Evolutionary conservation across 1,140 invertebrate genomes (phyloP).

Genomic region (Zaprionus tsacasi): DNA sequence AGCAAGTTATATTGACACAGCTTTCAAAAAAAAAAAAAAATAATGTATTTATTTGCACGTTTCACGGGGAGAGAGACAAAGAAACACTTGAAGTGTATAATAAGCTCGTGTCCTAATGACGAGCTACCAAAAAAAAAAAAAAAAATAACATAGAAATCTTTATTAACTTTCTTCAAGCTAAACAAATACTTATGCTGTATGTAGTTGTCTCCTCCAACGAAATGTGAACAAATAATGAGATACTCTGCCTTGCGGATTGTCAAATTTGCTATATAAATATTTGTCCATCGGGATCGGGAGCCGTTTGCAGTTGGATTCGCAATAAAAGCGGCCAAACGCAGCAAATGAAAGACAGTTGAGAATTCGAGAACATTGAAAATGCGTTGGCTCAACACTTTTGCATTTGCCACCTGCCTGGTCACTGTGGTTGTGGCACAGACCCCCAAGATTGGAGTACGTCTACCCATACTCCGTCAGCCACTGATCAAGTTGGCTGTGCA

Average conservation of each 20-base stretch:
- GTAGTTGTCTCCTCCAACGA: neutral
- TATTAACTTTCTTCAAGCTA: constrained; percentile 40
- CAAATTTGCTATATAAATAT: constrained; percentile 35
- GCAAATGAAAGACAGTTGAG: constrained; percentile 31
- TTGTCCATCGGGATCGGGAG: neutral
- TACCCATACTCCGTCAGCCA: neutral
- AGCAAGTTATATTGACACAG: constrained; percentile 29
- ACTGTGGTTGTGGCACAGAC: constrained; percentile 10
- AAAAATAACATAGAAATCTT: neutral
- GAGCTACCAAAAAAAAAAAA: neutral
- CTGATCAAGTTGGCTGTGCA: constrained; percentile 38
- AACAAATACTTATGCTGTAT: constrained; percentile 9
- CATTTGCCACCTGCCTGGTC: constrained; percentile 14
- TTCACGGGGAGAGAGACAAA: constrained; percentile 6
- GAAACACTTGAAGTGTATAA: constrained; percentile 29
- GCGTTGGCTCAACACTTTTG: constrained; percentile 22
- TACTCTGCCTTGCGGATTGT: constrained; percentile 3
- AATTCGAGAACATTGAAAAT: constrained; percentile 22
- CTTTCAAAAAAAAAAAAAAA: constrained; percentile 1
- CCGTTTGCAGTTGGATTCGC: constrained; percentile 1
- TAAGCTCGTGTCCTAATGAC: constrained; percentile 27
- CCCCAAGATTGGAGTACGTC: neutral
- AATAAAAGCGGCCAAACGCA: constrained; percentile 32
- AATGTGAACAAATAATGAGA: neutral
- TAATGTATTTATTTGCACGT: constrained; percentile 3